A percentile compares a stretch with the other conserved stretches of the same genome.
These are phyloP conservation scores for Malacosoma neustria DNA, from an alignment of 2,888 invertebrate species.

Conservation along the genomic window DNA sequence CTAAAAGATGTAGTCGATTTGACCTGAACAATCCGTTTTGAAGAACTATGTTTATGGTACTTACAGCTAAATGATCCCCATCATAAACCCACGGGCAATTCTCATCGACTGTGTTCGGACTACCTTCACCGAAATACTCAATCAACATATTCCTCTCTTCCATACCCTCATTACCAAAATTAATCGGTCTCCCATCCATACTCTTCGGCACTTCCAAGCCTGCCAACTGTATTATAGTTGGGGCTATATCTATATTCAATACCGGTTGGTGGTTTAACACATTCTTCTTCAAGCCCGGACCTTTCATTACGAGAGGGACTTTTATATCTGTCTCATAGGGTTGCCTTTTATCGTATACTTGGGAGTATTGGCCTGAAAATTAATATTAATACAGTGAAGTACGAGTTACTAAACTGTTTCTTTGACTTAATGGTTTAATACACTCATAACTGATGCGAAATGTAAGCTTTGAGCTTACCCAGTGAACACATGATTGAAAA, in stretches of 20 bases:
- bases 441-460: no score
- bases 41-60: no score
- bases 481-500: no score
- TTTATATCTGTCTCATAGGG: conserved; percentile 93
- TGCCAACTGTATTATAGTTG: conserved; percentile 86
- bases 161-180: conserved; percentile 14
- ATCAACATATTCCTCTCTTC: conserved; percentile 77
- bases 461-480: no score
- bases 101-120: conserved; percentile 62
- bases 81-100: conserved; percentile 79
- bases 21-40: no score
- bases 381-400: no score
- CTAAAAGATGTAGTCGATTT: no score
- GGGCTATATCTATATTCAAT: conserved; percentile 87
- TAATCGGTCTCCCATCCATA: conserved; percentile 77
- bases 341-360: conserved; percentile 92
- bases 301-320: conserved; percentile 87
- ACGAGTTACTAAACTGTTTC: no score
- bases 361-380: conserved; percentile 85
- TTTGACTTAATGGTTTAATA: no score
- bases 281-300: conserved; percentile 78
- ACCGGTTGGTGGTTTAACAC: conserved; percentile 71
- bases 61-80: conserved; percentile 75
- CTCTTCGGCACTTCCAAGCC: conserved; percentile 46
- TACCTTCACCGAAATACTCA: conserved; percentile 89